Base-by-base conservation (phyloP, 2,888 invertebrate species). In the Nomada ferruginata region DNA sequence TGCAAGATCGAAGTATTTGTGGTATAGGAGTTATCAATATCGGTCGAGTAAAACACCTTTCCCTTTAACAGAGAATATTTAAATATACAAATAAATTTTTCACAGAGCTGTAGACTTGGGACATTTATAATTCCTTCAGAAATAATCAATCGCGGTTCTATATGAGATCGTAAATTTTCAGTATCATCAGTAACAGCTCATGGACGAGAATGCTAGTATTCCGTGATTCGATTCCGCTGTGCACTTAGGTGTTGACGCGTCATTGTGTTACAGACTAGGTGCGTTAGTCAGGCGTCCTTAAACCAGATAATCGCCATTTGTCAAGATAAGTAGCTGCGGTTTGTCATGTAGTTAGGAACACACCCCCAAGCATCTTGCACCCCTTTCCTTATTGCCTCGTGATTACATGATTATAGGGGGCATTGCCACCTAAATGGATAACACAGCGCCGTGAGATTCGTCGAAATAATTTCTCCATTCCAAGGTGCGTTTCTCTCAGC, bases 321-420 rank as follows among this genome's bases (percentile, higher is more conserved):
- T 89, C 84, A 89, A 83, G 86, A 87, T 89, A 89, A 89, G 83
- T 81, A 78, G 78, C 63, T 75, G 70, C 65, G 68, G 60, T 73
- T 64, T 66, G 78, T 87, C 72, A 70, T 66, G 74, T 52, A 50
- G 64, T 29, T 36, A 36, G 50, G 52, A 75, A 66, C 71, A 63
- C 23, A 13, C 42, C 83, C 78, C 13, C 72, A n/a, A 72, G 57
- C 79, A 70, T 78, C 83, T 83, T 76, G 75, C 52, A 72, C 52
- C 72, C 70, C 75, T 71, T 74, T 66, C 82, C 73, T 63, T 60
- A 69, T 64, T 66, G 61, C 63, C 59, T 9, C 3, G 20, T 29
- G 44, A 79, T 69, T 76, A 29, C 11, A 11, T 53, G 44, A 4
- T 66, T 66, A 26, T 15, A 18, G 11, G 26, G 13, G 44, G 57